Evolutionary conservation across 1,140 invertebrate species (phyloP).

Genomic region (Rhagoletis zephyria): DNA sequence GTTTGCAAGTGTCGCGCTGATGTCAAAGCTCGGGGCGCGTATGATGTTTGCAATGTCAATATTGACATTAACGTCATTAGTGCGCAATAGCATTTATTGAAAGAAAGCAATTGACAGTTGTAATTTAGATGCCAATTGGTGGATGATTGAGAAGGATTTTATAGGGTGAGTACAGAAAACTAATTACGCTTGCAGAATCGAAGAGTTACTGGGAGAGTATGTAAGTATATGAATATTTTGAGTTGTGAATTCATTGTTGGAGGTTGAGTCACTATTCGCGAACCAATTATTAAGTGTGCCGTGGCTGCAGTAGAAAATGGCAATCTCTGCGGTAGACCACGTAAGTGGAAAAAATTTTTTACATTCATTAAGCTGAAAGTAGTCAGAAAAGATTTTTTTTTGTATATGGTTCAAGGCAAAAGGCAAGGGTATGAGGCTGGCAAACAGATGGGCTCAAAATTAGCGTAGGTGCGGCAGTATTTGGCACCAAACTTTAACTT

Average conservation of each 20-base stretch:
- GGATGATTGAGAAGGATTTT: too few species aligned
- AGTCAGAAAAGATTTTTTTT: too few species aligned
- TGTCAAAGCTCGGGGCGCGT: neutral
- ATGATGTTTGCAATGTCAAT: slow-evolving; percentile 28
- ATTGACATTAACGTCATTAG: slow-evolving; percentile 41
- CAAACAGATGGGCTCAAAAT: too few species aligned
- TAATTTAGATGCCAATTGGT: neutral
- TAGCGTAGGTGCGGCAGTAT: too few species aligned
- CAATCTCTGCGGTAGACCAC: neutral
- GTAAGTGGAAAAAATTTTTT: too few species aligned
- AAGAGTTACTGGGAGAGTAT: neutral
- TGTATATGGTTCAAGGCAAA: neutral
- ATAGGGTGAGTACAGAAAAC: neutral
- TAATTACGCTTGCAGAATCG: neutral
- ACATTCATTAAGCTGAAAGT: too few species aligned
- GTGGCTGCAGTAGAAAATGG: neutral
- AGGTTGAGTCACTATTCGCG: neutral
- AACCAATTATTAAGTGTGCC: neutral
- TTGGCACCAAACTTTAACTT: too few species aligned
- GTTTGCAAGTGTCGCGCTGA: neutral
- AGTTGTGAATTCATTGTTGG: too few species aligned
- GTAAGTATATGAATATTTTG: neutral
- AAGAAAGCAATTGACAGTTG: neutral
- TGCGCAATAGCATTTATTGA: neutral
- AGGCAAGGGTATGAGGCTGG: neutral